Conservation (phyloP, 1,140 invertebrate species). For the Parasteatoda tepidariorum region DNA sequence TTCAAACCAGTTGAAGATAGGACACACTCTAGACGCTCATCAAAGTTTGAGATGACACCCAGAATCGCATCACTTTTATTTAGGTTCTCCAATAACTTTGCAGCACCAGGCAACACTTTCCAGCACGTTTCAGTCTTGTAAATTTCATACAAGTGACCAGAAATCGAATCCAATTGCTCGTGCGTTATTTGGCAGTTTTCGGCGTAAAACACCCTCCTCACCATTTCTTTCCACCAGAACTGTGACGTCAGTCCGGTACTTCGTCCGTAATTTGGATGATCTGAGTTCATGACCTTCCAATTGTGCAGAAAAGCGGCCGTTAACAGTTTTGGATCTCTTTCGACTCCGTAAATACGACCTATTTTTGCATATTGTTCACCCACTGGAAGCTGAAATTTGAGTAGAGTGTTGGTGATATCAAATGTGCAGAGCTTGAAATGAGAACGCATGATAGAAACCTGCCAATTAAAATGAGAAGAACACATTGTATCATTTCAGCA, state of each 20-base stretch:
- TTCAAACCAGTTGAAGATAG: constrained; percentile 75
- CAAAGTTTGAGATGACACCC: constrained; percentile 90
- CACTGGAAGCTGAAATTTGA: constrained; percentile 78
- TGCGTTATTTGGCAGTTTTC: constrained; percentile 64
- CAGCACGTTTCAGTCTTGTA: constrained; percentile 80
- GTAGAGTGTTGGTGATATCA: constrained; percentile 86
- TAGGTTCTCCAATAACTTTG: constrained; percentile 75
- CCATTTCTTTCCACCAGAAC: constrained; percentile 83
- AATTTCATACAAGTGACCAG: constrained; percentile 73
- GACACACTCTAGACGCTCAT: constrained; percentile 79
- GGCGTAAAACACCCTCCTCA: constrained; percentile 74
- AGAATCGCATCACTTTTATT: constrained; percentile 64
- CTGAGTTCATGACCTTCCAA: constrained; percentile 74
- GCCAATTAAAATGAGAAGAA: too few species aligned
- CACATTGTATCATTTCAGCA: neutral
- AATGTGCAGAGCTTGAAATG: constrained; percentile 79
- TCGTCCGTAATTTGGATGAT: constrained; percentile 85
- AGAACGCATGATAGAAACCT: neutral
- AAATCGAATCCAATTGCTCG: constrained; percentile 72
- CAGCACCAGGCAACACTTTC: constrained; percentile 76
- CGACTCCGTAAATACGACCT: constrained; percentile 76
- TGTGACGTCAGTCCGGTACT: constrained; percentile 77
- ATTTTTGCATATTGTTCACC: constrained; percentile 80
- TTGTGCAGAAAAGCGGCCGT: constrained; percentile 75
- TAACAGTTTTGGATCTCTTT: constrained; percentile 72